Base-by-base conservation (phyloP, 2,888 invertebrate species). In the Eulithis testata region DNA sequence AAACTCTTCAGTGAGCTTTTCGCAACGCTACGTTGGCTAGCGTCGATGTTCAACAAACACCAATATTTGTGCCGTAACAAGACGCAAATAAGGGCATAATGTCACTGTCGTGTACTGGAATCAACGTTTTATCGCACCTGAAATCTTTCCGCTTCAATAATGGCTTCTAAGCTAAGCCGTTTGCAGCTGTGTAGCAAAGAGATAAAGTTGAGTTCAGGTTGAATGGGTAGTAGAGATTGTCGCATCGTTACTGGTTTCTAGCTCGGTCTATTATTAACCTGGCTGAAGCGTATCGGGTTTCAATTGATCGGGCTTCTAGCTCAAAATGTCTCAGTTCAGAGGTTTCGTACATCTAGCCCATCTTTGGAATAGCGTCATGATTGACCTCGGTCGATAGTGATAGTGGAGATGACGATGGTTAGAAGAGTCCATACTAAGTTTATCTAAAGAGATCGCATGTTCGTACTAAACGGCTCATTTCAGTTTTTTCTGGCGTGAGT, bases 251-350 rank as follows among this genome's bases (percentile, higher is more conserved):
- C 40, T 27, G 45, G 59, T 58, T 50, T 51, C 44, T 47, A 54
- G 49, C 54, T 53, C 53, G 49, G 63, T 57, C 45, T 73, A 71
- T 72, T 73, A 71, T 72, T 75, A 76, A 74, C 75, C 76, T 74
- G 71, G 65, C 74, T 40, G 69, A 71, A 70, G 21, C 68, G 73
- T 68, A 60, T 58, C 49, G 37, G 21, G 58, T 50, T 50, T 58
- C 37, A 40, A 58, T 40, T 58, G 31, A 47, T 47, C 45, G 31
- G 12, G 36, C 9, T 56, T 56, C n/a, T 45, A 12, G 12, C 12
- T 56, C 8, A 56, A 12, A 47, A 56, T 56, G 27, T 47, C 12
- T 45, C 14, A 47, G 47, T 47, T 45, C 9, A 7, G 44, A n/a
- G n/a, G 4, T 44, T 44, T n/a, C 3, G 11, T 4, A 1, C 3